Conservation (phyloP, 1,140 invertebrate genomes). For the Idris sp. region DNA sequence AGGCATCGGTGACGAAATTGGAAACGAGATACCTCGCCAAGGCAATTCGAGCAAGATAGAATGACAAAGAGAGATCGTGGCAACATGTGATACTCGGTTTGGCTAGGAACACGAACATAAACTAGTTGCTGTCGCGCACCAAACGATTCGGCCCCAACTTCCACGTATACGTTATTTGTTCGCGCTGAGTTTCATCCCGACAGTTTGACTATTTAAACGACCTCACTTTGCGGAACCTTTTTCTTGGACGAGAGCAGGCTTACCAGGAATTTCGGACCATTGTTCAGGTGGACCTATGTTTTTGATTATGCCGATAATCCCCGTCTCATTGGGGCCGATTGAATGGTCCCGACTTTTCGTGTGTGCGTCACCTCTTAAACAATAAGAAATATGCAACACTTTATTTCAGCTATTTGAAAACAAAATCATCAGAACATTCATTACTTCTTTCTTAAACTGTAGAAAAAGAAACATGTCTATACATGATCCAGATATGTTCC, state of each 20-base stretch:
- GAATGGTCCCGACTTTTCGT: constrained; percentile 30
- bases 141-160: constrained; percentile 64
- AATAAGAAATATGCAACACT: constrained; percentile 5
- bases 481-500: too few species aligned
- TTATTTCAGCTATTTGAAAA: too few species aligned
- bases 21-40: constrained; percentile 31
- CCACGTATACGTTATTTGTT: constrained; percentile 70
- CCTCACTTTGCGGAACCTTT: constrained; percentile 34
- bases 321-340: constrained; percentile 18
- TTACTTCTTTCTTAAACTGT: too few species aligned
- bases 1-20: constrained; percentile 50
- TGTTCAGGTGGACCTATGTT: constrained; percentile 37
- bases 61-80: constrained; percentile 43
- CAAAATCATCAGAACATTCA: too few species aligned
- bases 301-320: constrained; percentile 36
- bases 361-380: constrained; percentile 5
- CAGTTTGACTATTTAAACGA: constrained; percentile 65
- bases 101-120: constrained; percentile 37
- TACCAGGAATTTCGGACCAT: constrained; percentile 45
- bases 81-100: constrained; percentile 54
- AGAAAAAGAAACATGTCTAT: too few species aligned
- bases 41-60: constrained; percentile 42
- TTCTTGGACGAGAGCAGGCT: constrained; percentile 16
- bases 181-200: constrained; percentile 48
- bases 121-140: constrained; percentile 41